Base-by-base conservation (phyloP, 2,888 invertebrate genomes). In the Troides aeacus region DNA sequence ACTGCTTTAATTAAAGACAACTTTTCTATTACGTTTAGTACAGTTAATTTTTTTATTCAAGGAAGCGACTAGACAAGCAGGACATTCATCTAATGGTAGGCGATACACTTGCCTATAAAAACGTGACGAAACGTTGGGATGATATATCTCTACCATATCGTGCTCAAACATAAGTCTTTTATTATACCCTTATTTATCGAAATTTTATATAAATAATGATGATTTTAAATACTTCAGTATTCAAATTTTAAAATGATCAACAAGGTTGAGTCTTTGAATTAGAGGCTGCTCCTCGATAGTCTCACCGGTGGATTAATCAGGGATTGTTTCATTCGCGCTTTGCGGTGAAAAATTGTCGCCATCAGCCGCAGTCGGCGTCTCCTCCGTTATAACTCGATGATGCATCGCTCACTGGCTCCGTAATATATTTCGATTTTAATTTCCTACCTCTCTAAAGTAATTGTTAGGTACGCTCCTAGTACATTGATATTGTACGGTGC, bases 331-430 rank as follows among this genome's bases (percentile, higher is more conserved):
- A 83, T 85, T 86, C 83, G 82, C 84, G 82, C 82, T 83, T 81
- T 79, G 77, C 80, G 78, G 81, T 90, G 92, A 92, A 88, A 90
- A 90, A 92, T 90, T 88, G 92, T 90, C 92, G 80, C 88, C 90
- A 88, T 91, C 90, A 90, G 79, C 85, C 76, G 72, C 39, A 80
- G 76, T 75, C 82, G 77, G 79, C 80, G 73, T 77, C 80, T 77
- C 79, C 69, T 78, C 78, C 72, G 79, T 82, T 84, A 85, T 87
- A 87, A 81, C 82, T 79, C 75, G 83, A 86, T 90, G 89, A 91
- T 88, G 86, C 83, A 90, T 90, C 80, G 83, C 79, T 74, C 76
- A 74, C 74, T 73, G 77, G 76, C 74, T 75, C 73, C 71, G 72
- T 77, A 76, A 74, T 79, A 75, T 73, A 65, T 70, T 30, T 74